These are phyloP conservation scores for Colostygia pectinataria DNA, from an alignment of 2,888 invertebrate species.

Conservation along the genomic window DNA sequence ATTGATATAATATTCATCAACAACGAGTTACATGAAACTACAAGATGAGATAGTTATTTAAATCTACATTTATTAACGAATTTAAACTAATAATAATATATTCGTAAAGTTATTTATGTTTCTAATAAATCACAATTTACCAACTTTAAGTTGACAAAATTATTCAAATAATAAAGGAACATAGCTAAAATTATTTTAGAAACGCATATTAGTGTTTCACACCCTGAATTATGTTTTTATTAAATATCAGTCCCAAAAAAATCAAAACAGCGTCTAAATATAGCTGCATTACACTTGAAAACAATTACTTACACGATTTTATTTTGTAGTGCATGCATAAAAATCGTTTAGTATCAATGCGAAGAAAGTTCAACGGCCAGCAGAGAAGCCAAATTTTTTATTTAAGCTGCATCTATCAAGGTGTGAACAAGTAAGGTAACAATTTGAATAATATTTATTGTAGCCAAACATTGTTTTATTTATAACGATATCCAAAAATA, in stretches of 20 bases:
- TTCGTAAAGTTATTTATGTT: conserved; percentile 64
- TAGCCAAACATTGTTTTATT: conserved; percentile 18
- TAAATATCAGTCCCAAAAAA: conserved; percentile 35
- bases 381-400: no score
- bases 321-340: conserved; percentile 1
- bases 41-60: conserved; percentile 66
- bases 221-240: conserved; percentile 48
- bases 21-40: conserved; percentile 76
- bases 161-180: conserved; percentile 71
- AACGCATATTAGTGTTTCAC: conserved; percentile 62
- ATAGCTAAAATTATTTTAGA: conserved; percentile 57
- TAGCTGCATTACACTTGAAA: conserved; percentile 21
- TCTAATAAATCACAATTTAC: conserved; percentile 78
- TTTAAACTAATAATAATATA: conserved; percentile 66
- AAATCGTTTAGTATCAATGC: background rate
- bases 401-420: conserved; percentile 15
- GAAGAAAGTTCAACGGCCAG: no score
- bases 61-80: conserved; percentile 68
- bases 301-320: conserved; percentile 4
- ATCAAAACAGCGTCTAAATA: conserved; percentile 21
- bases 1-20: conserved; percentile 77
- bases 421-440: conserved; percentile 19
- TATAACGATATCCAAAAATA: conserved; percentile 30
- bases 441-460: conserved; percentile 2
- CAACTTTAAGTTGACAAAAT: conserved; percentile 79